Percentiles rank a stretch among this genome's conserved stretches.
phyloP scores from a whole-genome alignment of 1,140 invertebrate species.

The Drosophila arawakana region DNA sequence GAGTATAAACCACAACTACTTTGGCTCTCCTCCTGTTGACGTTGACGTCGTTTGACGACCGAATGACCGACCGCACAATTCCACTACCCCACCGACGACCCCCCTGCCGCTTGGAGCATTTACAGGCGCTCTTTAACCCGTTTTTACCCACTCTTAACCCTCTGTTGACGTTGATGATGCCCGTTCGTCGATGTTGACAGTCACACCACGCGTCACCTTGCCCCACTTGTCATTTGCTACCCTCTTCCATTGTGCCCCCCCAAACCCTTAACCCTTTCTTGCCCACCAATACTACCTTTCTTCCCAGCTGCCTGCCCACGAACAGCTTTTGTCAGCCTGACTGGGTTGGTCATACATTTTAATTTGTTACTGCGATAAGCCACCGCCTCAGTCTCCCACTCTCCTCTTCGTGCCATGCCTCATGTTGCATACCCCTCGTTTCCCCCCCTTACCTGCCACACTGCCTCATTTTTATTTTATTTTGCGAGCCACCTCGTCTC shows the following conservation, averaged over 20 bases:
- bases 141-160: too few species aligned
- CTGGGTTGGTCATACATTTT: conserved; percentile 62
- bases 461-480: background rate
- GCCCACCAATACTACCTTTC: too few species aligned
- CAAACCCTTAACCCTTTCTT: too few species aligned
- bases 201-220: conserved; percentile 54
- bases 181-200: conserved; percentile 10
- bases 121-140: too few species aligned
- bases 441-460: background rate
- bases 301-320: background rate
- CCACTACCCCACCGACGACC: background rate
- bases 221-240: conserved; percentile 35
- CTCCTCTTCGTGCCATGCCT: background rate
- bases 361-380: conserved; percentile 73
- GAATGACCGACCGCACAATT: conserved; percentile 42
- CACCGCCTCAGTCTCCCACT: conserved; percentile 12
- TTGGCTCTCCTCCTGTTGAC: conserved; percentile 27
- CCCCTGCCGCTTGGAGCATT: too few species aligned
- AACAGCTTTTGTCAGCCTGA: conserved; percentile 29
- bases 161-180: background rate
- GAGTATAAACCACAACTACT: conserved; percentile 13
- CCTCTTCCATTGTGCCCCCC: too few species aligned
- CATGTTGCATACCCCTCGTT: background rate
- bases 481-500: background rate
- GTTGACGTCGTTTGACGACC: conserved; percentile 34